Conservation (phyloP, 1,140 invertebrate genomes). For the Galleria mellonella region DNA sequence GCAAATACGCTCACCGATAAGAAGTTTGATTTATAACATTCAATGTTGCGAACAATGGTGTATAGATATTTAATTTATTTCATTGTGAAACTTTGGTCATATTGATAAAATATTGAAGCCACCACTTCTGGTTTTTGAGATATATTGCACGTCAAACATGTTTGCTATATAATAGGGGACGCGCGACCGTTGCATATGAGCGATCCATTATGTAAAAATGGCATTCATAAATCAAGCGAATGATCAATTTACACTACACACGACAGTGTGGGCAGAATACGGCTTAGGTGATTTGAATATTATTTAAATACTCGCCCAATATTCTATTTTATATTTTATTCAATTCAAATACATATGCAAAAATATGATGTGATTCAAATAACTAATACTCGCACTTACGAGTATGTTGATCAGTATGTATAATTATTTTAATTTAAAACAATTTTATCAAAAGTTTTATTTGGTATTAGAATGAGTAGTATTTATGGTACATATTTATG, state of each 20-base stretch:
- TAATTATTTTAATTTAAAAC: too few species aligned
- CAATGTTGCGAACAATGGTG: conserved; percentile 1
- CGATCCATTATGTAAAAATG: conserved; percentile 32
- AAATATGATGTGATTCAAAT: too few species aligned
- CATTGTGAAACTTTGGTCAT: conserved; percentile 1
- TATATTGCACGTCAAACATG: conserved; percentile 3
- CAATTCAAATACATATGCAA: too few species aligned
- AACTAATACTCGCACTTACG: neutral
- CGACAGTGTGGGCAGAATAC: conserved; percentile 35
- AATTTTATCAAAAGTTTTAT: too few species aligned
- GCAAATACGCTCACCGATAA: neutral
- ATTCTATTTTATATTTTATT: too few species aligned
- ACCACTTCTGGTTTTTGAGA: conserved; percentile 1
- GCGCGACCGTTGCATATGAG: conserved; percentile 3
- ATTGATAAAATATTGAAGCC: conserved; percentile 1
- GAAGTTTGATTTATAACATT: conserved; percentile 1
- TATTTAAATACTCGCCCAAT: conserved; percentile 11
- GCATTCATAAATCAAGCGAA: conserved; percentile 35
- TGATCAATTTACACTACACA: conserved; percentile 39
- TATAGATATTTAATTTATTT: conserved; percentile 5
- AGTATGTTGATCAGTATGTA: neutral
- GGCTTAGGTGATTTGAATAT: conserved; percentile 33
- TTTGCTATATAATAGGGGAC: neutral
- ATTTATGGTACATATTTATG: too few species aligned
- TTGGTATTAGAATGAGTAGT: too few species aligned